phyloP scores from a whole-genome alignment of 1,140 invertebrate species.

The Subanguina moxae region DNA sequence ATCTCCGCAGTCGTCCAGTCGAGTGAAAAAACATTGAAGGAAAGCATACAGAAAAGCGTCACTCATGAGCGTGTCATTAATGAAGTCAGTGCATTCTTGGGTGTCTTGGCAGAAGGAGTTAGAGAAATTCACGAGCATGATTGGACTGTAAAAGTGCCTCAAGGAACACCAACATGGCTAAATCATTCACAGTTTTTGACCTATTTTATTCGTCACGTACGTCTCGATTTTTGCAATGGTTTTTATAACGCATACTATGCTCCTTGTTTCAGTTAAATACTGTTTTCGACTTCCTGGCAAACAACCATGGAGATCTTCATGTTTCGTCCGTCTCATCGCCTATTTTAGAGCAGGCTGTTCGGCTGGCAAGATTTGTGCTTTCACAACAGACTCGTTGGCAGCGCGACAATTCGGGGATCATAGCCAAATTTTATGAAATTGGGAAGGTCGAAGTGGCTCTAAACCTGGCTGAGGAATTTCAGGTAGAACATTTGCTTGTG shows the following conservation, averaged over 20 bases:
- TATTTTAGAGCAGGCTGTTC: not conserved
- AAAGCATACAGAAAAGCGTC: not conserved
- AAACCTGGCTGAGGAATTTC: slow-evolving; percentile 31
- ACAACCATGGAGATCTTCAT: not conserved
- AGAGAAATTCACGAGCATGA: not conserved
- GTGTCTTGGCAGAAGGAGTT: not conserved
- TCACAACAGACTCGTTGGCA: slow-evolving; percentile 33
- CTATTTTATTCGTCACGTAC: slow-evolving; percentile 5
- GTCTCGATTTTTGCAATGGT: not conserved
- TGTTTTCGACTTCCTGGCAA: not conserved
- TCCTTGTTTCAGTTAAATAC: not conserved
- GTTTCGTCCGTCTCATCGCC: not conserved
- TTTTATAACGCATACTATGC: not conserved
- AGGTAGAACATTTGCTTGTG: slow-evolving; percentile 8
- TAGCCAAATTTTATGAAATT: slow-evolving; percentile 36
- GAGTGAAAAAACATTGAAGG: not conserved
- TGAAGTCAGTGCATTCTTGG: slow-evolving; percentile 2
- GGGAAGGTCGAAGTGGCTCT: slow-evolving; percentile 28
- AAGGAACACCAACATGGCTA: not conserved
- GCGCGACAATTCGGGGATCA: slow-evolving; percentile 32
- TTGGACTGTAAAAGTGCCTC: not conserved
- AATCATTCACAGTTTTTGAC: slow-evolving; percentile 2
- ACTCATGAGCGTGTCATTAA: not conserved
- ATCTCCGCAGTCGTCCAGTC: not conserved
- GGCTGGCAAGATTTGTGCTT: slow-evolving; percentile 22